Evolutionary conservation across 2,888 invertebrate species (phyloP), one percentile per base, ranked within the genome.

Genomic region (Synanthedon tipuliformis): DNA sequence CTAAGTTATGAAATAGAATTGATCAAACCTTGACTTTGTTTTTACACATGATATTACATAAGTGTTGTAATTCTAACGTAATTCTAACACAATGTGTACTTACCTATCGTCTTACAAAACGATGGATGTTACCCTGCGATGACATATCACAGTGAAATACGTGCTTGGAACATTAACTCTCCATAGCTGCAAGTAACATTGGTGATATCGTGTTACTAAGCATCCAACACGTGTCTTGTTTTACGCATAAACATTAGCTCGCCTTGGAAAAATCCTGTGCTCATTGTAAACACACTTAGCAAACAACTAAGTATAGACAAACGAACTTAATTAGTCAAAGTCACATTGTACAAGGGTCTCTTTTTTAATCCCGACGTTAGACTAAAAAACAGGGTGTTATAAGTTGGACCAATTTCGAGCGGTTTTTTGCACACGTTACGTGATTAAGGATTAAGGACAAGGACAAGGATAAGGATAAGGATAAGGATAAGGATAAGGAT

Each of bases 1-100:
- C 45, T 13, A 45, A 45, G 45, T 12, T 45, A 45, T 45, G 45
- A 59, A 72, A 71, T 75, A 73, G 77, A 78, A 77, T 68, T 69
- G 57, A 59, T 57, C 52, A 57, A 65, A 75, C 81, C 81, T 81
- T 81, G 81, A 80, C 81, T 75, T 75, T 81, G 80, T 69, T 65
- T 67, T 62, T 71, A 63, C 73, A 34, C 10, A 55, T 48, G 51
- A 59, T 53, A 64, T 81, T 79, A 76, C 78, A 71, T 75, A 72
- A 78, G 60, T 58, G 52, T 57, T 62, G 69, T 71, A 73, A 71
- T 45, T 45, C 7, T 13, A 49, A 16, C 62, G 59, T 56, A 50
- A 57, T 13, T 59, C n/a, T n/a, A n/a, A 58, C 68, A 57, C 56
- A 59, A 69, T 77, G 74, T 60, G 64, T 34, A 34, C 8, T 34